Evolutionary conservation across 2,113 vertebrate species (phyloP), one percentile per base, ranked within the genome.

Genomic region (Abramis brama): DNA sequence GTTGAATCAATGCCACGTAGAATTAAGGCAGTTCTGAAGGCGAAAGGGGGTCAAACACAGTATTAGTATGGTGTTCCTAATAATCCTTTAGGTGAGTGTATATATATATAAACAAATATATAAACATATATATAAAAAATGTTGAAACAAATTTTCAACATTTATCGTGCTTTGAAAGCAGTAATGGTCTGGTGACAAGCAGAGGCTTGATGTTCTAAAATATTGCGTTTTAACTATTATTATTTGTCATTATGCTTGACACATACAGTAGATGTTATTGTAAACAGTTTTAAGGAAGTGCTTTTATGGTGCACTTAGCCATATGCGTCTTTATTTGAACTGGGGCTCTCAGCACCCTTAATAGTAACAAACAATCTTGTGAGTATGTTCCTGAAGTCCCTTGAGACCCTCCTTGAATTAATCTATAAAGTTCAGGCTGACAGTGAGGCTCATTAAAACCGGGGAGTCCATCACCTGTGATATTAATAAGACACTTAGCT

Each of bases 401-500:
- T 13, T 10, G 73, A 88, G 70, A 88, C 59, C 19, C 43, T 64
- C 30, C 11, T 71, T 79, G 77, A 76, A 64, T 13, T 60, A 62
- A 52, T 55, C 52, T 66, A 78, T 62, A 86, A 82, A 86, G 82
- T 87, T 90, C 55, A 85, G 39, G 39, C 23, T 87, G 87, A 88
- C 87, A 80, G 75, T 39, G 76, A 23, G 62, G 8, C 82, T 89
- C 79, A 60, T 85, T 90, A 87, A 89, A 85, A 86, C n/a, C 10
- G 11, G 71, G 45, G 71, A 84, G 66, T 64, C 70, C 74, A 82
- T 89, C 62, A 84, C 73, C 60, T 81, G 68, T 86, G 64, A 82
- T 79, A 87, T 89, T 90, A 89, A 90, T 88, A 86, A 89, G 81
- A 59, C 82, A 86, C 74, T 88, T 86, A 79, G 85, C 84, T 82